A percentile compares a stretch with the other conserved stretches of the same genome.
phyloP scores from a whole-genome alignment of 2,797 vertebrate genomes.

The Hoplostethus mediterraneus region DNA sequence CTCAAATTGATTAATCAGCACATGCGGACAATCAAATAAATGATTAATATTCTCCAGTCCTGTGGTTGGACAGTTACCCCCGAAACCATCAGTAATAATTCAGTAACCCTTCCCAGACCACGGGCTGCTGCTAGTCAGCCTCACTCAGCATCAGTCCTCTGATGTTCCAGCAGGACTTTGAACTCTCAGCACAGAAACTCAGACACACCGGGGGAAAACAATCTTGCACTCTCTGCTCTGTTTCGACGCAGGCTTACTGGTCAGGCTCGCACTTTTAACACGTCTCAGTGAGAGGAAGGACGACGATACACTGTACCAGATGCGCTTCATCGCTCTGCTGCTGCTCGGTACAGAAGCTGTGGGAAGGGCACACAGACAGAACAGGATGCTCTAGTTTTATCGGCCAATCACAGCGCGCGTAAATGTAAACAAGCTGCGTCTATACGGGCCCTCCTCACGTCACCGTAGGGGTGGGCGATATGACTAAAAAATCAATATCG shows the following conservation, averaged over 20 bases:
- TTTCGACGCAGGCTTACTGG: slow-evolving; percentile 48
- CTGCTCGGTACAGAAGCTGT: slow-evolving; percentile 13
- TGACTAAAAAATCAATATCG: no score
- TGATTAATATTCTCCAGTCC: slow-evolving; percentile 88
- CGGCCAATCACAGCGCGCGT: background rate
- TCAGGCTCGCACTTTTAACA: slow-evolving; percentile 32
- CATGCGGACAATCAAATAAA: slow-evolving; percentile 90
- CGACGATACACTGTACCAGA: background rate
- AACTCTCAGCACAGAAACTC: slow-evolving; percentile 75
- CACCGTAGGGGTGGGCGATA: no score
- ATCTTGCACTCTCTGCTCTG: slow-evolving; percentile 63
- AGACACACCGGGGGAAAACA: slow-evolving; percentile 66
- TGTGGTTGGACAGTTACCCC: slow-evolving; percentile 86
- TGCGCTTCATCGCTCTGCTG: slow-evolving; percentile 3
- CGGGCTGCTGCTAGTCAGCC: slow-evolving; percentile 79
- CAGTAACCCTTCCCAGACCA: slow-evolving; percentile 86
- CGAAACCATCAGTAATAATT: slow-evolving; percentile 90
- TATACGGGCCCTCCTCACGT: background rate
- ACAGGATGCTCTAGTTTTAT: slow-evolving; percentile 8
- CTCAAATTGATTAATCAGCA: slow-evolving; percentile 91
- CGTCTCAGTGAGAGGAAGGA: slow-evolving; percentile 10
- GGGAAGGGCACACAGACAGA: slow-evolving; percentile 5
- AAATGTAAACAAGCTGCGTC: background rate
- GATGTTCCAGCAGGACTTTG: slow-evolving; percentile 83
- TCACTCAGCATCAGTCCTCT: slow-evolving; percentile 78